phyloP scores from a whole-genome alignment of 2,113 vertebrate species.

The Scartelaos histophorus region DNA sequence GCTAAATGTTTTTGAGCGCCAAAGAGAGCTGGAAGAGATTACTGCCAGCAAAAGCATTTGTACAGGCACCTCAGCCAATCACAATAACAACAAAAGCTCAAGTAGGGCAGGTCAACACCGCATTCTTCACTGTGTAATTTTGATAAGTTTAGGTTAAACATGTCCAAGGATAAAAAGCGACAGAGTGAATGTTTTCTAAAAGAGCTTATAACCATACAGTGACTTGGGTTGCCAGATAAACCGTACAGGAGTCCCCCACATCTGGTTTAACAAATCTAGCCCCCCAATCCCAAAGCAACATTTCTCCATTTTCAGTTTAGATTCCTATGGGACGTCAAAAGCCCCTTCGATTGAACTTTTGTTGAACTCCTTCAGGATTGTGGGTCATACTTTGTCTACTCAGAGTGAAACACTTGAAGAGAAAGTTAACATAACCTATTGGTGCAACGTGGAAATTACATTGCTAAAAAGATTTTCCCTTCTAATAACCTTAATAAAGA shows the following conservation, averaged over 20 bases:
- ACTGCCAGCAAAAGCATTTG: slow-evolving; percentile 23
- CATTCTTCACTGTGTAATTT: slow-evolving; percentile 13
- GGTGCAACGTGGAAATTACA: neutral
- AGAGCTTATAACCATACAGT: slow-evolving; percentile 21
- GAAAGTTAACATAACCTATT: neutral
- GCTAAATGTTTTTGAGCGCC: slow-evolving; percentile 10
- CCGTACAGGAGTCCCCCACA: slow-evolving; percentile 44
- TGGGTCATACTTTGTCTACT: slow-evolving; percentile 19
- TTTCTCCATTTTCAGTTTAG: slow-evolving; percentile 34
- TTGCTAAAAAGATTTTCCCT: too few relatives aligned
- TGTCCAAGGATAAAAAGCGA: slow-evolving; percentile 4
- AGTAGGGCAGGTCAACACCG: slow-evolving; percentile 16
- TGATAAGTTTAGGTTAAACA: neutral
- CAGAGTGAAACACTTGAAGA: slow-evolving; percentile 1
- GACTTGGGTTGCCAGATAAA: slow-evolving; percentile 27
- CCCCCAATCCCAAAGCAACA: slow-evolving; percentile 5
- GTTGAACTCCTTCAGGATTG: slow-evolving; percentile 29
- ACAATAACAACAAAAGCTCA: slow-evolving; percentile 21
- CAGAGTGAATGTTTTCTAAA: slow-evolving; percentile 7
- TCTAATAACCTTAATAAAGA: too few relatives aligned
- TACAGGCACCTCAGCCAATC: slow-evolving; percentile 20
- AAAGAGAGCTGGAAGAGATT: slow-evolving; percentile 19
- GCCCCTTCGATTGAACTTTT: slow-evolving; percentile 38
- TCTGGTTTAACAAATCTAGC: slow-evolving; percentile 38
- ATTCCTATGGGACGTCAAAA: slow-evolving; percentile 43